Conservation (phyloP, 2,888 invertebrate species). For the Drosophila yooni region DNA sequence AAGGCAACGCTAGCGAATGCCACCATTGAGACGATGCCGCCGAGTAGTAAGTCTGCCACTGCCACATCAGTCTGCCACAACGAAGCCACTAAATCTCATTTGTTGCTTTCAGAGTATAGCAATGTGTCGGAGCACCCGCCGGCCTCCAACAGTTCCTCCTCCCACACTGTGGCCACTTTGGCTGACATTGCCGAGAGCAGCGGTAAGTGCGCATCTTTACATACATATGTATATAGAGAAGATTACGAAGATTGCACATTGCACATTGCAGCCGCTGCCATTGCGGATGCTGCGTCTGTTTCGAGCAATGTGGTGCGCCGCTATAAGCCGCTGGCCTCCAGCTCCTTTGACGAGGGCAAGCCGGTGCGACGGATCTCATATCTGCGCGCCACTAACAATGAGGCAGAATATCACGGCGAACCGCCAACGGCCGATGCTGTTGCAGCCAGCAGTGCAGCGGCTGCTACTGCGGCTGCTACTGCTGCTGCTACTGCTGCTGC, state of each 20-base stretch:
- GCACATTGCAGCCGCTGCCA: constrained; percentile 46
- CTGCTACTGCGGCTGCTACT: constrained; percentile 7
- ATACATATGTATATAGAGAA: not conserved
- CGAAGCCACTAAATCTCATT: not conserved
- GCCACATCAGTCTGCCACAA: too few species aligned
- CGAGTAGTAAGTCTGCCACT: constrained; percentile 66
- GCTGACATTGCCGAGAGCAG: constrained; percentile 80
- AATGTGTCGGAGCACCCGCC: constrained; percentile 64
- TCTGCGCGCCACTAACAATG: constrained; percentile 94
- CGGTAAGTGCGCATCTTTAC: constrained; percentile 38
- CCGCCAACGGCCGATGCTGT: constrained; percentile 55
- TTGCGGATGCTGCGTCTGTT: constrained; percentile 36
- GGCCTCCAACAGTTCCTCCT: constrained; percentile 26
- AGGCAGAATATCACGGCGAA: constrained; percentile 87
- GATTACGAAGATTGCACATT: not conserved
- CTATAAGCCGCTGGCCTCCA: constrained; percentile 84
- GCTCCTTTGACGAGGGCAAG: constrained; percentile 92
- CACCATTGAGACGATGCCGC: constrained; percentile 73
- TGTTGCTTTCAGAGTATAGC: constrained; percentile 62
- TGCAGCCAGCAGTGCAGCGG: constrained; percentile 38
- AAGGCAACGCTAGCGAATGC: constrained; percentile 83
- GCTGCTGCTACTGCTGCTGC: constrained; percentile 24
- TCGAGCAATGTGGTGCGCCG: constrained; percentile 80
- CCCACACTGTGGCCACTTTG: constrained; percentile 65
- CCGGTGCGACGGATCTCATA: constrained; percentile 96